Conservation (phyloP, 2,888 invertebrate genomes). For the Suillia variegata region DNA sequence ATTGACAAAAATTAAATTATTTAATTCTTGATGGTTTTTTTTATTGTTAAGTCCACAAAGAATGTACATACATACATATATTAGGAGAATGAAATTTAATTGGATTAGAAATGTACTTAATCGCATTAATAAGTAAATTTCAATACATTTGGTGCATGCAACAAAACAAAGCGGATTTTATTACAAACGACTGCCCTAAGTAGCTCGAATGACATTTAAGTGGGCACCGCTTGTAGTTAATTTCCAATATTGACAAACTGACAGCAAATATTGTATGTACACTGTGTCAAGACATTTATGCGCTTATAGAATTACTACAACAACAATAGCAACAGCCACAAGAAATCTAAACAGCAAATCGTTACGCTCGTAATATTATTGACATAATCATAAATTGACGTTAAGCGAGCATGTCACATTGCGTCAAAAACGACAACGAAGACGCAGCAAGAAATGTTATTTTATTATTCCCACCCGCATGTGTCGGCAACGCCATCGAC, state of each 20-base stretch:
- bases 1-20: no score
- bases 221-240: background rate
- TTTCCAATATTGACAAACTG: background rate
- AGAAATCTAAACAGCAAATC: no score
- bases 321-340: no score
- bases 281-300: background rate
- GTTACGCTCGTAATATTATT: constrained; percentile 5
- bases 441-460: background rate
- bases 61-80: no score
- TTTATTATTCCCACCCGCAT: constrained; percentile 15
- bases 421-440: background rate
- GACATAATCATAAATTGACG: constrained; percentile 18
- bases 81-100: background rate
- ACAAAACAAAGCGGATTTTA: no score
- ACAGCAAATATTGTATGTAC: background rate
- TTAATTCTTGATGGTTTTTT: no score
- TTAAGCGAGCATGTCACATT: constrained; percentile 7
- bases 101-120: background rate
- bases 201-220: background rate
- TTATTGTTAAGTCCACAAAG: no score
- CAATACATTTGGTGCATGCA: background rate
- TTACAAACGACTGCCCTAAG: no score
- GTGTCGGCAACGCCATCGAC: background rate
- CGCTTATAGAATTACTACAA: background rate
- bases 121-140: background rate